Evolutionary conservation across 2,888 invertebrate genomes (phyloP), one percentile per base, ranked within the genome.

Genomic region (Acleris emargana): DNA sequence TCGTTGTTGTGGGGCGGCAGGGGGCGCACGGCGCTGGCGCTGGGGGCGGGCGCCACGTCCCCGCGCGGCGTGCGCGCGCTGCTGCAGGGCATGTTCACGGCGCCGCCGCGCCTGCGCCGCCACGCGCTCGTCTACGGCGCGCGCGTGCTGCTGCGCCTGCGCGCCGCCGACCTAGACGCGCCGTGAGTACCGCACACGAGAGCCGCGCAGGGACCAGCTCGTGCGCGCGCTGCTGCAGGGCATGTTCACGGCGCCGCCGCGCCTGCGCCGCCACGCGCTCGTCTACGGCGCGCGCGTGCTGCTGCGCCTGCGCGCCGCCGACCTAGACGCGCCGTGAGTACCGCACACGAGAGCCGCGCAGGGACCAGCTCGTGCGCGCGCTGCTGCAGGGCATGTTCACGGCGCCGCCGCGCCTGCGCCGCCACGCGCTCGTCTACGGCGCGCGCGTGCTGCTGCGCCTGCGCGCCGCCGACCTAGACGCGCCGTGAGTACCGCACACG

Each of bases 301-400:
- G 69, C 68, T 57, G 45, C 73, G 73, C 64, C 76, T 78, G 69
- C 73, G 72, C 71, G 58, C 59, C 73, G 71, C 78, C 76, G 73
- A 28, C 28, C 74, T 72, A 42, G 32, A 71, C 64, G 76, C 72
- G 63, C 32, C 13, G 54, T 54, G 7, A 38, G 54, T 54, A 20
- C 54, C n/a, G n/a, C n/a, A n/a, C n/a, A n/a, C n/a, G n/a, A n/a
- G n/a, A n/a, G n/a, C 79, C 67, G 67, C 71, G 63, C 38, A 70
- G 73, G n/a, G n/a, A n/a, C n/a, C n/a, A n/a, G n/a, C n/a, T n/a
- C 58, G 86, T 81, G 80, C 80, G 80, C 32, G 70, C 72, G 61
- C 90, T 97, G 76, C 93, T 97, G 79, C 94, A 95, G 81, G 95
- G 96, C 82, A 96, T 97, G 90, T 94, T 97, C 84, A 78, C 82